Conservation (phyloP, 2,888 invertebrate genomes). For the Oegoconia quadripuncta region DNA sequence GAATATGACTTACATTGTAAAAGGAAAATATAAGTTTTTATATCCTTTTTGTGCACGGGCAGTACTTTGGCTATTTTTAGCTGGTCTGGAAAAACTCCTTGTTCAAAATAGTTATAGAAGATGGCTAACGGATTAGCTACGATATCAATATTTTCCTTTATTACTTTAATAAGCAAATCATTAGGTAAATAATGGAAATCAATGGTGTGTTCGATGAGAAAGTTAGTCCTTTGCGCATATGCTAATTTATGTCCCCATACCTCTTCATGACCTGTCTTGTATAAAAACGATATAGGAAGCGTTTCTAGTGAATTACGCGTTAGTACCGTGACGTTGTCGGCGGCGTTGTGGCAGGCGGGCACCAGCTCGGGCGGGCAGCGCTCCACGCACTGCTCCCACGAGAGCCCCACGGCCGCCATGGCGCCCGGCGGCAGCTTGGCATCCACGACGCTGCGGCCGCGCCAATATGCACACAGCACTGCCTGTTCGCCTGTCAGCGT, state of each 20-base stretch:
- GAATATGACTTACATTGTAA: neutral
- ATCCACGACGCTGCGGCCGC: constrained; percentile 91
- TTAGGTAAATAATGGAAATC: too few relatives aligned
- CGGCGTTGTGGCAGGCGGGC: constrained; percentile 96
- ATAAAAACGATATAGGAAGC: neutral
- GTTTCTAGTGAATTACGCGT: neutral
- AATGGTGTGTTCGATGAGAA: too few relatives aligned
- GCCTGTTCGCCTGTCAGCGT: constrained; percentile 96
- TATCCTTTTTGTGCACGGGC: neutral
- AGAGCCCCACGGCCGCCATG: constrained; percentile 95
- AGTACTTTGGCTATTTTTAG: neutral
- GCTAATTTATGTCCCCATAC: neutral
- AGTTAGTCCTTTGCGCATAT: too few relatives aligned
- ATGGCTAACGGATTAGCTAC: too few relatives aligned
- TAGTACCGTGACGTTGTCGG: constrained; percentile 70
- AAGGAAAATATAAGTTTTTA: neutral
- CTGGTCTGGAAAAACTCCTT: neutral
- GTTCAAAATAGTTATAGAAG: too few relatives aligned
- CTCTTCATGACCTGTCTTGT: neutral
- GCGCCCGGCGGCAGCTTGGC: constrained; percentile 85
- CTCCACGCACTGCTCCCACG: constrained; percentile 88
- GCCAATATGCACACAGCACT: constrained; percentile 94
- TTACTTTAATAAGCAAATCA: too few relatives aligned
- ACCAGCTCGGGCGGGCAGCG: constrained; percentile 88
- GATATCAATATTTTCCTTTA: too few relatives aligned